A percentile compares a stretch with the other conserved stretches of the same genome.
Evolutionary conservation across 2,113 vertebrate species (phyloP).

Genomic region (Picathartes gymnocephalus): DNA sequence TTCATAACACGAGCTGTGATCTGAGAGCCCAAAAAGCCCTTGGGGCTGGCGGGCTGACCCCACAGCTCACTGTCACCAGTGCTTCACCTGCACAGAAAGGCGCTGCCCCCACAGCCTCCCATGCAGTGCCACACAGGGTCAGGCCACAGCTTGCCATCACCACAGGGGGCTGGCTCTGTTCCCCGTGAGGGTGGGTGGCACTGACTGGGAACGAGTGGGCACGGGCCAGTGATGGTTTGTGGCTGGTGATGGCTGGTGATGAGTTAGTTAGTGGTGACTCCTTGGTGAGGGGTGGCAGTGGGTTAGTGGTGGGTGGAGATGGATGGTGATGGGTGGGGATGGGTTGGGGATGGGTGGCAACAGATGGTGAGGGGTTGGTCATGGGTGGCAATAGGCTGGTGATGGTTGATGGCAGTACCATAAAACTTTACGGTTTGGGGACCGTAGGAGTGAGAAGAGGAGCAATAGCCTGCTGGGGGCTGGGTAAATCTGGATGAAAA

Average conservation of each 20-base stretch:
- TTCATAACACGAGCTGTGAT: not conserved
- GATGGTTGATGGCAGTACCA: not conserved
- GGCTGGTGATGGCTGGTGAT: not conserved
- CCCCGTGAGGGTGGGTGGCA: not conserved
- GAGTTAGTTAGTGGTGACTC: not conserved
- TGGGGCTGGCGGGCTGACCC: not conserved
- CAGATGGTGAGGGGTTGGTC: not conserved
- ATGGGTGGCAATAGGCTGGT: not conserved
- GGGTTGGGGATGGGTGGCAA: not conserved
- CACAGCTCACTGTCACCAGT: not conserved
- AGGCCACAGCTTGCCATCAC: rapidly evolving
- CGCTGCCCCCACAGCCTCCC: not conserved
- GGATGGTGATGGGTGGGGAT: not conserved
- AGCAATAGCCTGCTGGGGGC: not conserved
- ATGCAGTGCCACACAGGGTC: rapidly evolving
- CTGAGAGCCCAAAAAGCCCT: not conserved
- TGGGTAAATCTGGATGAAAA: not conserved
- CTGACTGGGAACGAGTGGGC: not conserved
- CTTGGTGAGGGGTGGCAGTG: not conserved
- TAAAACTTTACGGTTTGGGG: not conserved
- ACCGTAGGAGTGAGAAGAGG: not conserved
- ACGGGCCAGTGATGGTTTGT: not conserved
- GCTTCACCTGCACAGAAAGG: not conserved
- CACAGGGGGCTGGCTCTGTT: not conserved
- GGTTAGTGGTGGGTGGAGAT: too few relatives aligned